Evolutionary conservation across 2,888 invertebrate species (phyloP).

Genomic region (Rhagonycha lutea): DNA sequence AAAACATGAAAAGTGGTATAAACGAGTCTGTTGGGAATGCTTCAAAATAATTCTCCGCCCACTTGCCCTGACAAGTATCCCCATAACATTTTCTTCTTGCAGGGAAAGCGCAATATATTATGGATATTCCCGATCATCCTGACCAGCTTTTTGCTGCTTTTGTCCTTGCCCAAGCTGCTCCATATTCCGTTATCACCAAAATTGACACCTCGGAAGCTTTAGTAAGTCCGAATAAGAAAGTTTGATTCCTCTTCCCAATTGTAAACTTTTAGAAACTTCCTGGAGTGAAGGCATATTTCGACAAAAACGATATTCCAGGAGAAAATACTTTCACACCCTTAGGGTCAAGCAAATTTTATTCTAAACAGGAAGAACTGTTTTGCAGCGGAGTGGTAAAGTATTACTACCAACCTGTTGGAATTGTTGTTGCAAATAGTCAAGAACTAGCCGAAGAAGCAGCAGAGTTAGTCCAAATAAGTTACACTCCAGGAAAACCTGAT

Average conservation of each 20-base stretch:
- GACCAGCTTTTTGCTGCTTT: conserved; percentile 69
- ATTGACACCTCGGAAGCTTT: conserved; percentile 66
- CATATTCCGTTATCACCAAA: conserved; percentile 55
- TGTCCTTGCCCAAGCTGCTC: conserved; percentile 55
- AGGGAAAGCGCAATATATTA: conserved; percentile 61
- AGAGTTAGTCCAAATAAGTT: conserved; percentile 60
- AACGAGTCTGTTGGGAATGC: too few species aligned
- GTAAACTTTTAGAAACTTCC: conserved; percentile 59
- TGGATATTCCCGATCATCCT: conserved; percentile 61
- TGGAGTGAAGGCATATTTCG: conserved; percentile 67
- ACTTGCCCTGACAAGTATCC: not conserved
- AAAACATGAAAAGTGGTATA: too few species aligned
- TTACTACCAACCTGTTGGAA: conserved; percentile 72
- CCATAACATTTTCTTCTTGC: not conserved
- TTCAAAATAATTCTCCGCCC: too few species aligned
- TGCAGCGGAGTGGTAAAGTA: conserved; percentile 59
- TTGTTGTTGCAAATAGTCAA: conserved; percentile 68
- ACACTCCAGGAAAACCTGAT: conserved; percentile 54
- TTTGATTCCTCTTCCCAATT: not conserved
- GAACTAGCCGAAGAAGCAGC: conserved; percentile 63
- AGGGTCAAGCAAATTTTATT: conserved; percentile 28
- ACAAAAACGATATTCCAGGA: conserved; percentile 71
- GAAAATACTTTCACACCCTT: conserved; percentile 62
- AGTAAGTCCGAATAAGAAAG: conserved; percentile 54
- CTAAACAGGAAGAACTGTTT: conserved; percentile 54